Evolutionary conservation across 2,888 invertebrate species (phyloP).

Genomic region (Chrysodeixis includens): DNA sequence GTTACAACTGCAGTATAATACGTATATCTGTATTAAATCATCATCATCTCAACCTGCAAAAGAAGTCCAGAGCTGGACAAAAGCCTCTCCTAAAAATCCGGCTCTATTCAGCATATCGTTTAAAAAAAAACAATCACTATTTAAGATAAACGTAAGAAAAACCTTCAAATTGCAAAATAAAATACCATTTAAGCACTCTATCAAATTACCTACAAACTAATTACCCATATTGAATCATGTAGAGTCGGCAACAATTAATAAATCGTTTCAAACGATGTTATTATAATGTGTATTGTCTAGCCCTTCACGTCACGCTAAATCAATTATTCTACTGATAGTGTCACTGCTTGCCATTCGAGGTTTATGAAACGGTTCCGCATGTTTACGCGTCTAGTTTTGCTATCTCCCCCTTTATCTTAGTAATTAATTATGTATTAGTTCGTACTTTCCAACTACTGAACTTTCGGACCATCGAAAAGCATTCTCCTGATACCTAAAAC

Average conservation of each 20-base stretch:
- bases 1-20: no score
- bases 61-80: no score
- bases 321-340: constrained; percentile 1
- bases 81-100: no score
- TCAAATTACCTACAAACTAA: background rate
- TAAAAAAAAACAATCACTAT: no score
- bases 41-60: no score
- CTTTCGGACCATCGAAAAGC: no score
- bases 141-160: no score
- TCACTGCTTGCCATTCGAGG: background rate
- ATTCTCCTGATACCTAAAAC: no score
- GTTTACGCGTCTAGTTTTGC: background rate
- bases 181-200: background rate
- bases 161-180: background rate
- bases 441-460: background rate
- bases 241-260: background rate
- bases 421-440: constrained; percentile 1
- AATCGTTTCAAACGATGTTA: background rate
- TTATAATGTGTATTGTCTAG: background rate
- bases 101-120: no score
- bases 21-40: no score
- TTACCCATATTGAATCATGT: background rate
- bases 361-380: background rate
- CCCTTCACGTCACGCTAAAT: background rate
- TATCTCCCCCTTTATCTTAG: background rate